Percentiles rank a stretch among this genome's conserved stretches.
phyloP scores from a whole-genome alignment of 2,888 invertebrate species.

The Cryptus viduatorius region DNA sequence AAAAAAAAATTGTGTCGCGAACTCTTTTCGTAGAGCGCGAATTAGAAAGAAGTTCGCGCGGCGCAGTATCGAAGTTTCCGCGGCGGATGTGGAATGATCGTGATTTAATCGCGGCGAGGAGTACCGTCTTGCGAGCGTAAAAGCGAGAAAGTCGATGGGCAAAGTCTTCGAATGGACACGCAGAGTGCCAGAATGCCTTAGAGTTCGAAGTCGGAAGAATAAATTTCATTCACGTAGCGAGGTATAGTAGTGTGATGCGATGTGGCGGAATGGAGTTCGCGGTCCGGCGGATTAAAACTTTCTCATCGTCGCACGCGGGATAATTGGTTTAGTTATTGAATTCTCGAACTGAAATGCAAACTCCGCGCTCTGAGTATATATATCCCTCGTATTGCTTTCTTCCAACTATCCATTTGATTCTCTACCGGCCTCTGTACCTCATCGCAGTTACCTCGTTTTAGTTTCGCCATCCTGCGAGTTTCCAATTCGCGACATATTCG shows the following conservation, averaged over 20 bases:
- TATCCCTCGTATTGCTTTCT: conserved; percentile 54
- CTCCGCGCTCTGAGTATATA: conserved; percentile 70
- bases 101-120: conserved; percentile 3
- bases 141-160: conserved; percentile 35
- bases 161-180: conserved; percentile 10
- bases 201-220: conserved; percentile 68
- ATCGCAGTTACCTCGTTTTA: conserved; percentile 29
- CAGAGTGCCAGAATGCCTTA: conserved; percentile 13
- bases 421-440: conserved; percentile 14
- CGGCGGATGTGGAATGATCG: conserved; percentile 11
- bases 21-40: too few relatives aligned
- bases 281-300: conserved; percentile 78
- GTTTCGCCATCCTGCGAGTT: conserved; percentile 44
- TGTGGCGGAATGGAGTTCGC: conserved; percentile 61
- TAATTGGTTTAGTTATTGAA: conserved; percentile 83
- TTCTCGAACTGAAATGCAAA: conserved; percentile 75
- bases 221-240: conserved; percentile 70
- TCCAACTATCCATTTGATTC: conserved; percentile 50
- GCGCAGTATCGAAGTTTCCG: not conserved
- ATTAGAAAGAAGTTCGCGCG: not conserved
- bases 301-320: conserved; percentile 75
- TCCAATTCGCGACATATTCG: conserved; percentile 50
- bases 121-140: conserved; percentile 9
- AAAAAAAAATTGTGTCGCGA: too few relatives aligned
- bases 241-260: conserved; percentile 54